phyloP scores from a whole-genome alignment of 2,888 invertebrate species.

The Lasioglossum villosulum region DNA sequence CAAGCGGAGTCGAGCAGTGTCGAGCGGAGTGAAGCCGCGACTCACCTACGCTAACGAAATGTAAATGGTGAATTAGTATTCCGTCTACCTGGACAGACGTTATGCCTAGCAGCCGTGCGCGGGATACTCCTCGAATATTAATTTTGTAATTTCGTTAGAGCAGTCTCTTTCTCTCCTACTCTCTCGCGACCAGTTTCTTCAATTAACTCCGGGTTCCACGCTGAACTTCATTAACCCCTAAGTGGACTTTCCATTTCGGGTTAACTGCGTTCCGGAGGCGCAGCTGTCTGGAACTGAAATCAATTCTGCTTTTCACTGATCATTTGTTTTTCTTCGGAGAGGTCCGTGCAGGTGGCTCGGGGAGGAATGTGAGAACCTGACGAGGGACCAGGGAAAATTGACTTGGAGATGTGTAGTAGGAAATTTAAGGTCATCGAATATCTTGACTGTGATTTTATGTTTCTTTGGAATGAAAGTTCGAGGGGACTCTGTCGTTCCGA shows the following conservation, averaged over 20 bases:
- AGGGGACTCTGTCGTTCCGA: neutral
- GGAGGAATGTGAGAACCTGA: neutral
- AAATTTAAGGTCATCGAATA: neutral
- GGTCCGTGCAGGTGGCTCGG: neutral
- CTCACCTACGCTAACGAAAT: slow-evolving; percentile 25
- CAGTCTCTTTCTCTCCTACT: neutral
- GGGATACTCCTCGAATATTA: slow-evolving; percentile 22
- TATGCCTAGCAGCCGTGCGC: slow-evolving; percentile 6
- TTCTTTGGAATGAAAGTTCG: neutral
- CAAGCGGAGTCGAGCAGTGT: neutral
- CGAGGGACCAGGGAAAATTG: neutral
- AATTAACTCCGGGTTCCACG: neutral
- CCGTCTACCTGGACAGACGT: slow-evolving; percentile 26
- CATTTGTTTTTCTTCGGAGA: neutral
- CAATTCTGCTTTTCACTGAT: neutral
- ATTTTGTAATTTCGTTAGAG: slow-evolving; percentile 20
- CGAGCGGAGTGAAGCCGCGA: neutral
- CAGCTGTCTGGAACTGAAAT: neutral
- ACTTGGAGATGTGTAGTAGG: neutral
- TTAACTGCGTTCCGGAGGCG: neutral
- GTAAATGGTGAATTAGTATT: slow-evolving; percentile 41
- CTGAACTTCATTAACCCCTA: neutral
- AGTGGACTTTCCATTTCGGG: neutral
- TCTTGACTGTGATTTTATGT: neutral
- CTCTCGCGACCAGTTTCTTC: neutral